A percentile compares a stretch with the other conserved stretches of the same genome.
phyloP scores from a whole-genome alignment of 2,113 vertebrate genomes.

The Gyps fulvus region DNA sequence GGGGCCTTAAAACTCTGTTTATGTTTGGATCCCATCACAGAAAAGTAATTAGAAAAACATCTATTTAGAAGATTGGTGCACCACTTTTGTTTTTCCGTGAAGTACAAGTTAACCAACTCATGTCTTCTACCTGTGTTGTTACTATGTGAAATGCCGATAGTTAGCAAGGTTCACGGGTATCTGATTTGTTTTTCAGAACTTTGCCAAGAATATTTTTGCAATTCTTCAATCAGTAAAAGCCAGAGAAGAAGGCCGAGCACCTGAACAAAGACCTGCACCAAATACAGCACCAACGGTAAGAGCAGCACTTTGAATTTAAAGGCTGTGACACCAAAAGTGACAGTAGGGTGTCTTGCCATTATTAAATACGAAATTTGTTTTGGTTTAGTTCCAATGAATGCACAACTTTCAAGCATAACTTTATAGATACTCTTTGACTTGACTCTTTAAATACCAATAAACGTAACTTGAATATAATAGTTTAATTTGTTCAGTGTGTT shows the following conservation, averaged over 20 bases:
- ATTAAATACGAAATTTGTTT: not conserved
- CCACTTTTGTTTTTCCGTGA: not conserved
- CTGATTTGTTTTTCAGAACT: constrained; percentile 81
- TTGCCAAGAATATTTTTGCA: constrained; percentile 98
- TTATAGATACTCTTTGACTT: not conserved
- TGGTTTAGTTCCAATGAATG: not conserved
- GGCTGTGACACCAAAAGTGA: not conserved
- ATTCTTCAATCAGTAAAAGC: constrained; percentile 99
- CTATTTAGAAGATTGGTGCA: fast-evolving
- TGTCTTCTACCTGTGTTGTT: not conserved
- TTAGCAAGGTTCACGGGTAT: not conserved
- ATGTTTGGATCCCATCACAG: not conserved
- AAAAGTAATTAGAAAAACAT: not conserved
- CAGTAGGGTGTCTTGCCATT: not conserved
- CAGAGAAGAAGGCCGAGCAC: constrained; percentile 94
- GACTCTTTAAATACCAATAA: too few species aligned
- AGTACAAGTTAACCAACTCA: not conserved
- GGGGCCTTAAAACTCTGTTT: not conserved
- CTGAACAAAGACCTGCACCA: constrained; percentile 91
- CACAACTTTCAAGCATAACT: not conserved
- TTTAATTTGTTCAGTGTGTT: constrained; percentile 3
- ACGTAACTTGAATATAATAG: not conserved
- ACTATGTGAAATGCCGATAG: not conserved
- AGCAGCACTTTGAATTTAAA: not conserved
- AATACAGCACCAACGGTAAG: constrained; percentile 90